Conservation (phyloP, 2,113 vertebrate genomes). For the Meles meles region DNA sequence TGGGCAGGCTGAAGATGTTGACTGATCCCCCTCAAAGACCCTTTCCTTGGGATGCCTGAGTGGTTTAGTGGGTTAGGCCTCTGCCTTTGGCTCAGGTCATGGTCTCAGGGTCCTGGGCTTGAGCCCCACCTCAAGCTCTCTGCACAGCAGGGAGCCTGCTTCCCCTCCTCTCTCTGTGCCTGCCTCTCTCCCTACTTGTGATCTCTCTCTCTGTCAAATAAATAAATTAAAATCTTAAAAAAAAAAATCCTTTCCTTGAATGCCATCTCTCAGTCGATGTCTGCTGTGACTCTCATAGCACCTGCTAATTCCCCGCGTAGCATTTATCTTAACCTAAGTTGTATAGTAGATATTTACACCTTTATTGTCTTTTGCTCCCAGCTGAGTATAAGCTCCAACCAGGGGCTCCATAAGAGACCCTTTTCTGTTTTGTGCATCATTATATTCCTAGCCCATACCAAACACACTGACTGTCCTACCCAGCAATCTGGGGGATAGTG, state of each 20-base stretch:
- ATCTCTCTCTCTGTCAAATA: too few species aligned
- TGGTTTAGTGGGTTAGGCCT: too few species aligned
- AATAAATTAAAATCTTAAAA: too few species aligned
- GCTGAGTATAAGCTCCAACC: not conserved
- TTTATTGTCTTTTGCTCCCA: not conserved
- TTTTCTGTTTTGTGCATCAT: not conserved
- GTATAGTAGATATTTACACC: not conserved
- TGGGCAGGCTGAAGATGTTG: not conserved
- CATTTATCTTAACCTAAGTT: not conserved
- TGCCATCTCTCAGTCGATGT: not conserved
- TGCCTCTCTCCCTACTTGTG: too few species aligned
- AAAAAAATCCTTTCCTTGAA: not conserved
- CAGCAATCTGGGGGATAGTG: not conserved
- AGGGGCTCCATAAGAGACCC: not conserved
- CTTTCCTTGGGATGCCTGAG: not conserved
- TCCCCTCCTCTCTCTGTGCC: fast-evolving
- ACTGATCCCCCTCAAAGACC: not conserved
- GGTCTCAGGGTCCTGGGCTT: too few species aligned
- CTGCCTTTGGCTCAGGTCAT: too few species aligned
- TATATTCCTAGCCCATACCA: not conserved
- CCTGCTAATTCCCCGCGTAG: not conserved
- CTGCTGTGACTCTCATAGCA: not conserved
- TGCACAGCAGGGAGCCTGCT: too few species aligned
- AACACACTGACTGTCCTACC: not conserved
- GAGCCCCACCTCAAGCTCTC: too few species aligned